A percentile compares a stretch with the other conserved stretches of the same genome.
phyloP scores from a whole-genome alignment of 1,140 invertebrate genomes.

The Drosophila lowei region DNA sequence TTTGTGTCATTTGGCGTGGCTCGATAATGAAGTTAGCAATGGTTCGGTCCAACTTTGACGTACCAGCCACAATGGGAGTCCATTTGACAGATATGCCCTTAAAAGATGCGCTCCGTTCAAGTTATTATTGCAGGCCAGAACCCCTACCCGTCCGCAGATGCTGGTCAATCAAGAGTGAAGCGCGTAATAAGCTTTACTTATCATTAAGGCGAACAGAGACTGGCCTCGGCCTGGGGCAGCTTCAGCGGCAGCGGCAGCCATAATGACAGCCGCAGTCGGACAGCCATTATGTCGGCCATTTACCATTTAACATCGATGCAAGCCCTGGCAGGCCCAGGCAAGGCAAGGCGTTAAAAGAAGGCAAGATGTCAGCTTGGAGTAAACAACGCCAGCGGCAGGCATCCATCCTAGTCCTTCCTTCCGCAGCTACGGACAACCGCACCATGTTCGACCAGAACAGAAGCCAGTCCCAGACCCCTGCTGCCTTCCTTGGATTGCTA shows the following conservation, averaged over 20 bases:
- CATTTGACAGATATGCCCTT: neutral
- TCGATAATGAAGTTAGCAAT: conserved; percentile 30
- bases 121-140: conserved; percentile 11
- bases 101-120: neutral
- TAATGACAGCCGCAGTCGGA: conserved; percentile 46
- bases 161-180: conserved; percentile 43
- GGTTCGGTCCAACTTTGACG: conserved; percentile 4
- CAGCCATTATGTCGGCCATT: conserved; percentile 52
- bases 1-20: conserved; percentile 56
- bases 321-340: neutral
- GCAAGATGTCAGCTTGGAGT: conserved; percentile 22
- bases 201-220: conserved; percentile 9
- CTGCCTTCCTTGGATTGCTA: conserved; percentile 41
- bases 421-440: conserved; percentile 11
- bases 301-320: conserved; percentile 61
- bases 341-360: conserved; percentile 13
- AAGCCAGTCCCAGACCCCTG: conserved; percentile 2
- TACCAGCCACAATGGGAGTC: neutral
- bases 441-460: conserved; percentile 12
- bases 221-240: conserved; percentile 2
- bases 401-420: conserved; percentile 5
- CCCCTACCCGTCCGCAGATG: conserved; percentile 18
- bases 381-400: conserved; percentile 43
- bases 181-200: conserved; percentile 58
- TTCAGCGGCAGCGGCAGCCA: conserved; percentile 6